Base-by-base conservation (phyloP, 2,888 invertebrate genomes). In the Cyclophora albipunctata region DNA sequence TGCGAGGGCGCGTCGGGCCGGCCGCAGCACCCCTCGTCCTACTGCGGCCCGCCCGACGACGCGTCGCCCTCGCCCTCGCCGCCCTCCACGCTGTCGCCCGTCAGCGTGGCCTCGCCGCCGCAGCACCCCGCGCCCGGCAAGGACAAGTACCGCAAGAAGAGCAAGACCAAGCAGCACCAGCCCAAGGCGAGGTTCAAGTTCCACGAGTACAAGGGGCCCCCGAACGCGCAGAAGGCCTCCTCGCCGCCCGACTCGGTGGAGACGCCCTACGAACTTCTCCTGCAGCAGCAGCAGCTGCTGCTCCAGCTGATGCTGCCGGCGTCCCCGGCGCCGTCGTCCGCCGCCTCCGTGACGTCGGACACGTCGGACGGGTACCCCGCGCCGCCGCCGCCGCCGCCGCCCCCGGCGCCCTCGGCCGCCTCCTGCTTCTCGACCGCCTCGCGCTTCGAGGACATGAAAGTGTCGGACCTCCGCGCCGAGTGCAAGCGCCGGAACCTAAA, bases 381-480 rank as follows among this genome's bases (percentile, higher is more conserved):
- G 35, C 81, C 90, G 5, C 90, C 86, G 34, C 90, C 89, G 5
- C 90, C 90, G n/a, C 89, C 90, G 20, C 81, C 89, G 5, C 89
- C 89, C 6, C 71, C 85, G 5, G 81, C 84, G 4, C 84, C 90
- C 37, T 76, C 84, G 51, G 81, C 71, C 69, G 73, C 84, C 69
- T 43, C 82, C 66, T 62, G 71, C 3, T 53, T 71, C 90, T 33
- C 80, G 34, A 55, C 65, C 50, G 69, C 93, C 7, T 91, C 92
- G 34, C 93, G 96, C 55, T 90, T 98, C 67, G 97, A 98, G 77
- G 98, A 98, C 71, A 96, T 98, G 96, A 98, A 98, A 90, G 98
- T 87, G 43, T 96, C 96, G 55, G 98, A 98, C 75, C 90, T 98
- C 62, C 97, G 98, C 77, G 95, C 95, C 51, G 98, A 98, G 78